phyloP scores from a whole-genome alignment of 2,113 vertebrate species.

The Catharus fuscescens region DNA sequence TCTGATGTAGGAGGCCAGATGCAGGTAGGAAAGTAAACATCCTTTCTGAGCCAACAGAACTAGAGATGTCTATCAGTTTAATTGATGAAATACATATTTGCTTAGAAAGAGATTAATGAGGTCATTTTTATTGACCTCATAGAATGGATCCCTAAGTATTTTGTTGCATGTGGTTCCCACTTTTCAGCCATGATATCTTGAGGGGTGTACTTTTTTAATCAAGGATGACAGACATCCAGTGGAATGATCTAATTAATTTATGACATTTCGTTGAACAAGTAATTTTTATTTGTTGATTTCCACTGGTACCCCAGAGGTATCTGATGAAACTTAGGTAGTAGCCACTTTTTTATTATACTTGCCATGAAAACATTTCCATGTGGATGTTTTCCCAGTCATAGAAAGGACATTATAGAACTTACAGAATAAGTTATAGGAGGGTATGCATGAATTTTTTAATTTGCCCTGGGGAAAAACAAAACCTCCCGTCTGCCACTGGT shows the following conservation, averaged over 20 bases:
- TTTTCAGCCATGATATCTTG: not conserved
- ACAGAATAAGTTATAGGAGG: not conserved
- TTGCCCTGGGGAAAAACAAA: not conserved
- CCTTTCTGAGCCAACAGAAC: not conserved
- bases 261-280: not conserved
- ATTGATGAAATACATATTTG: not conserved
- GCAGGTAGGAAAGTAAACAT: not conserved
- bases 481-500: not conserved
- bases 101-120: not conserved
- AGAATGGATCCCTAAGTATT: not conserved
- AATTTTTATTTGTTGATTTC: not conserved
- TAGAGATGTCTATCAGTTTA: not conserved
- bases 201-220: not conserved
- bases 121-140: not conserved
- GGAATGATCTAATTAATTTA: not conserved
- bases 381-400: not conserved
- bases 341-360: not conserved
- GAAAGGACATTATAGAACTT: not conserved
- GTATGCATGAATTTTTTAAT: not conserved
- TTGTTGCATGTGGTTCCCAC: not conserved
- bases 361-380: not conserved
- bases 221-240: not conserved
- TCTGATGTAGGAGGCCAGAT: not conserved
- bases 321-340: not conserved
- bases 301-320: not conserved